phyloP scores from a whole-genome alignment of 2,888 invertebrate genomes.

The Acanthosepion esculentum region DNA sequence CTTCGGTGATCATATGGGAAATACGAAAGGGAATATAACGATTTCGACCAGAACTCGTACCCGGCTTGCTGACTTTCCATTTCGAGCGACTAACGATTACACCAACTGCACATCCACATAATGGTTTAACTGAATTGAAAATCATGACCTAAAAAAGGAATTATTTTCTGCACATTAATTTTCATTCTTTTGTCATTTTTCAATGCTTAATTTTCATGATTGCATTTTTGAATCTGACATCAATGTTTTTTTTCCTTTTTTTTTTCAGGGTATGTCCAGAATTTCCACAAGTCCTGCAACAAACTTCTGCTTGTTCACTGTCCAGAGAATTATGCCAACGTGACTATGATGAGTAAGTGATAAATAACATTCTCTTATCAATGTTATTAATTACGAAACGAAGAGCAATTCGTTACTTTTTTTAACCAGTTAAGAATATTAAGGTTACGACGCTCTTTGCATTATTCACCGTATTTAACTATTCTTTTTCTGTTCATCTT shows the following conservation, averaged over 20 bases:
- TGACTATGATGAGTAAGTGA: slow-evolving; percentile 70
- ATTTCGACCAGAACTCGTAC: too few species aligned
- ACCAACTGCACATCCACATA: too few species aligned
- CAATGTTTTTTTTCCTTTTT: slow-evolving; percentile 38
- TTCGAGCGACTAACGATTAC: too few species aligned
- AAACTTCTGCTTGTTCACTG: slow-evolving; percentile 63
- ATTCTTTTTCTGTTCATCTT: background rate
- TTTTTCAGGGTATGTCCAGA: slow-evolving; percentile 67
- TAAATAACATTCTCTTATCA: background rate
- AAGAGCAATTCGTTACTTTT: background rate
- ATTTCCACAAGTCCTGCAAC: slow-evolving; percentile 67
- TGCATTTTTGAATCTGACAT: background rate
- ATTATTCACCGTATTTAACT: background rate
- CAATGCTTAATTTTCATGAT: too few species aligned
- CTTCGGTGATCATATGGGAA: too few species aligned
- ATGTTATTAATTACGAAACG: background rate
- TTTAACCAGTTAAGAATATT: background rate
- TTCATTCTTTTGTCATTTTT: too few species aligned
- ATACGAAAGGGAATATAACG: too few species aligned
- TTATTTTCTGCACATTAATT: too few species aligned
- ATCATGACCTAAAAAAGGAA: too few species aligned
- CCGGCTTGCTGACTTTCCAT: too few species aligned
- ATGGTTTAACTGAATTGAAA: too few species aligned
- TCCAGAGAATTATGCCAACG: slow-evolving; percentile 67
- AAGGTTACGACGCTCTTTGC: background rate